A percentile compares a stretch with the other conserved stretches of the same genome.
Conservation (phyloP, 2,888 invertebrate genomes). For the Brenthis hecate region DNA sequence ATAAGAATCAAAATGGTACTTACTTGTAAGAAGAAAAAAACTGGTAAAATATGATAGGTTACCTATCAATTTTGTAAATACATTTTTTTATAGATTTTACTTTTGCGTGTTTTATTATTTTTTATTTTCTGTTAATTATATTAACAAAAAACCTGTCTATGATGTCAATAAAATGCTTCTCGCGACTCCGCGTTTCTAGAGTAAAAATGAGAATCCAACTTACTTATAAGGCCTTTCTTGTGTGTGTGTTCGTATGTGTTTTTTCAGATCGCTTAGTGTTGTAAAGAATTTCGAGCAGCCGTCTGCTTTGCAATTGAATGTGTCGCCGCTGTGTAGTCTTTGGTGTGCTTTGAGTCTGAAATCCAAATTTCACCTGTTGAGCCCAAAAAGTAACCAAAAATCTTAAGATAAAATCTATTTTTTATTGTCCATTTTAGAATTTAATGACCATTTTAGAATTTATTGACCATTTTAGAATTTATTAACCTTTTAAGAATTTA, state of each 20-base stretch:
- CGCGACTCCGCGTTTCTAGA: not conserved
- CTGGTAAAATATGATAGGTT: no score
- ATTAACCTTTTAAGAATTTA: no score
- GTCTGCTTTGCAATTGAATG: conserved; percentile 93
- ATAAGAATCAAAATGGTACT: no score
- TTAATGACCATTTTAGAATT: no score
- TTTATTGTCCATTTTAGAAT: no score
- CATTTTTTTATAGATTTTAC: no score
- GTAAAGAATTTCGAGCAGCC: conserved; percentile 96
- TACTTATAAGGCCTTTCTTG: conserved; percentile 94
- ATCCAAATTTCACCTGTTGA: conserved; percentile 35
- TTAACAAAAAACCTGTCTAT: no score
- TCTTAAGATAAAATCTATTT: not conserved
- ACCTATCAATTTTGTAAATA: no score
- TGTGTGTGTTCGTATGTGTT: conserved; percentile 95
- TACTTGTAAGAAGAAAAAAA: no score
- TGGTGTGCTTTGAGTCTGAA: conserved; percentile 92
- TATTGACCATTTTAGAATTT: no score
- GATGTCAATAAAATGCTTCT: not conserved
- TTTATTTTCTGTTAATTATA: no score
- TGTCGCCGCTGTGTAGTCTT: conserved; percentile 95
- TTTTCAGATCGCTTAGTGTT: conserved; percentile 95
- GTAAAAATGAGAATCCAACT: conserved; percentile 51
- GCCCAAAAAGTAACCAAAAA: not conserved
- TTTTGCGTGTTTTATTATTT: no score